Conservation (phyloP, 2,113 vertebrate species). For the Plectropomus leopardus region DNA sequence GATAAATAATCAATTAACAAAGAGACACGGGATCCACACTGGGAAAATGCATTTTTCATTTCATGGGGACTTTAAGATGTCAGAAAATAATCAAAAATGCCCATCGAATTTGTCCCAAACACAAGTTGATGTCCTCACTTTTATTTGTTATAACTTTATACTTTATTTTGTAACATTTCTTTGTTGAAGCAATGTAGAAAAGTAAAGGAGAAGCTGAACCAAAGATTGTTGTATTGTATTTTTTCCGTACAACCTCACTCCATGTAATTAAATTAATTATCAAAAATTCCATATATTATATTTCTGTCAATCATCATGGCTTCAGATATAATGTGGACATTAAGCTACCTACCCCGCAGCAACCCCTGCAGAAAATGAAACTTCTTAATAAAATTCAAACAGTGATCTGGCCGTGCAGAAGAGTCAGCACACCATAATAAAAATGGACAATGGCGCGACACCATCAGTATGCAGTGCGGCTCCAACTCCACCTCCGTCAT, state of each 20-base stretch:
- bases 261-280: too few relatives aligned
- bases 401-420: background rate
- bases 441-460: conserved; percentile 35
- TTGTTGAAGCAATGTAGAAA: conserved; percentile 5
- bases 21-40: too few relatives aligned
- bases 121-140: background rate
- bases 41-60: too few relatives aligned
- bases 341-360: background rate
- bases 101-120: background rate
- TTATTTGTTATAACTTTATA: background rate
- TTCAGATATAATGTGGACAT: background rate
- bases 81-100: background rate
- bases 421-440: conserved; percentile 22
- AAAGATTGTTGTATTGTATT: background rate
- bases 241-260: too few relatives aligned
- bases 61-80: conserved; percentile 16
- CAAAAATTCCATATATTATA: conserved; percentile 2
- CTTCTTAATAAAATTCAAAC: background rate
- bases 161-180: background rate
- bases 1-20: too few relatives aligned
- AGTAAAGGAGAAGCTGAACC: background rate
- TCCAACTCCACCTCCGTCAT: conserved; percentile 23
- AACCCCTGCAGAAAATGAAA: background rate
- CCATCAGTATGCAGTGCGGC: conserved; percentile 33
- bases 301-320: conserved; percentile 3